Percentiles rank a stretch among this genome's conserved stretches.
Conservation (phyloP, 2,113 vertebrate genomes). For the Labeo catla region DNA sequence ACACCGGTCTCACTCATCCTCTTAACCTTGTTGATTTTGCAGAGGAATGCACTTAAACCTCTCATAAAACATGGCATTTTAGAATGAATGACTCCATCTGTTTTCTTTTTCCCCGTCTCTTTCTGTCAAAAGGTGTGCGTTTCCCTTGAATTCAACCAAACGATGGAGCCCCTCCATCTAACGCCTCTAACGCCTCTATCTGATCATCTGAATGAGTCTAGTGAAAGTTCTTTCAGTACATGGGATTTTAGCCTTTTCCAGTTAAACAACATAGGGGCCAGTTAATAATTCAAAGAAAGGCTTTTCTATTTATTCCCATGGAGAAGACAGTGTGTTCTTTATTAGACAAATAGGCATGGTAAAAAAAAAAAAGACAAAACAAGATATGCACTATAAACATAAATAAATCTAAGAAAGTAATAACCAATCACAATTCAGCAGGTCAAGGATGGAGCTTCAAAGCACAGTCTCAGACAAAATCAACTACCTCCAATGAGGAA, state of each 20-base stretch:
- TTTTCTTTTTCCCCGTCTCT: constrained; percentile 26
- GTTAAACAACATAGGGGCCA: not conserved
- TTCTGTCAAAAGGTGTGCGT: constrained; percentile 11
- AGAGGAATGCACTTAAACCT: constrained; percentile 52
- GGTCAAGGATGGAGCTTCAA: not conserved
- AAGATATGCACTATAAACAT: not conserved
- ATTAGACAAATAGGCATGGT: not conserved
- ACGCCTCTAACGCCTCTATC: constrained; percentile 4
- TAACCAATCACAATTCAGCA: no score
- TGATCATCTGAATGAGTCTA: not conserved
- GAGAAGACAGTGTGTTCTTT: not conserved
- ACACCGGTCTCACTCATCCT: constrained; percentile 19
- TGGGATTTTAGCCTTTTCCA: not conserved
- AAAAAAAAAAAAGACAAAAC: not conserved
- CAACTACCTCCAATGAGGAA: not conserved
- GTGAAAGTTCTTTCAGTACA: not conserved
- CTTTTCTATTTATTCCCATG: not conserved
- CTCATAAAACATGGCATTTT: constrained; percentile 53
- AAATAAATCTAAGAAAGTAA: no score
- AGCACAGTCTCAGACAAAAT: constrained; percentile 4
- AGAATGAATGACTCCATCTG: constrained; percentile 40
- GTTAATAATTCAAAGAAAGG: not conserved
- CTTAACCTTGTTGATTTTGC: constrained; percentile 41
- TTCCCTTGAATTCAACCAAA: not conserved
- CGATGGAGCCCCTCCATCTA: not conserved